A percentile compares a stretch with the other conserved stretches of the same genome.
These are phyloP conservation scores for Pristionchus arcanus DNA, from an alignment of 2,888 invertebrate genomes.

Conservation along the genomic window DNA sequence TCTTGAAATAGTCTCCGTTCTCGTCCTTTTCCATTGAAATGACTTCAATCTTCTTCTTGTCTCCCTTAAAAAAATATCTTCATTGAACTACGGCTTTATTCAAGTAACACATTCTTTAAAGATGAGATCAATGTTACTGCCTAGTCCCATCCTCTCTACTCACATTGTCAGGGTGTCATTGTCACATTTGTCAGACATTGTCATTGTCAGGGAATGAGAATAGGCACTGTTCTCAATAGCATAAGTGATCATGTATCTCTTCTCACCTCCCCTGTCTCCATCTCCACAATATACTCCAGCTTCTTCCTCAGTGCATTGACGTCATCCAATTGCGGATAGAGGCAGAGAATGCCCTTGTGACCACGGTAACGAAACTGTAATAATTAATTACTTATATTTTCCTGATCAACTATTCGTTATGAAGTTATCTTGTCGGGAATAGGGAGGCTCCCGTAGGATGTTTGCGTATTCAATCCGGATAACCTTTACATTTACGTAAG, in stretches of 20 bases:
- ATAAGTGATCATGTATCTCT: too few species aligned
- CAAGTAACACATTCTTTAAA: too few species aligned
- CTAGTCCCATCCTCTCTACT: too few species aligned
- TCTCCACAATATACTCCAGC: not conserved
- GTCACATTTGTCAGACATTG: too few species aligned
- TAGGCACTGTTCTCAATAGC: too few species aligned
- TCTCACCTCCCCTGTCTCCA: constrained; percentile 8
- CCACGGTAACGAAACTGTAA: constrained; percentile 77
- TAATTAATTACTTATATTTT: too few species aligned
- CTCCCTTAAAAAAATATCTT: not conserved
- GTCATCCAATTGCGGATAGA: constrained; percentile 72
- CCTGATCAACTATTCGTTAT: not conserved
- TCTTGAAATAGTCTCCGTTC: not conserved
- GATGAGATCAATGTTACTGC: too few species aligned
- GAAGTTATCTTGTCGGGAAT: too few species aligned
- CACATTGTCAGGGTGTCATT: too few species aligned
- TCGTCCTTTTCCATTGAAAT: not conserved
- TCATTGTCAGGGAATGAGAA: too few species aligned
- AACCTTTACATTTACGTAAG: not conserved
- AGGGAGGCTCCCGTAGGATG: too few species aligned
- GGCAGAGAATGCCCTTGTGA: constrained; percentile 77
- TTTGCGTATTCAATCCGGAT: not conserved
- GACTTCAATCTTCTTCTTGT: not conserved
- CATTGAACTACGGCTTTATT: not conserved
- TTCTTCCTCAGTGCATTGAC: constrained; percentile 16